Base-by-base conservation (phyloP, 2,797 vertebrate genomes). In the Megaceryle alcyon region DNA sequence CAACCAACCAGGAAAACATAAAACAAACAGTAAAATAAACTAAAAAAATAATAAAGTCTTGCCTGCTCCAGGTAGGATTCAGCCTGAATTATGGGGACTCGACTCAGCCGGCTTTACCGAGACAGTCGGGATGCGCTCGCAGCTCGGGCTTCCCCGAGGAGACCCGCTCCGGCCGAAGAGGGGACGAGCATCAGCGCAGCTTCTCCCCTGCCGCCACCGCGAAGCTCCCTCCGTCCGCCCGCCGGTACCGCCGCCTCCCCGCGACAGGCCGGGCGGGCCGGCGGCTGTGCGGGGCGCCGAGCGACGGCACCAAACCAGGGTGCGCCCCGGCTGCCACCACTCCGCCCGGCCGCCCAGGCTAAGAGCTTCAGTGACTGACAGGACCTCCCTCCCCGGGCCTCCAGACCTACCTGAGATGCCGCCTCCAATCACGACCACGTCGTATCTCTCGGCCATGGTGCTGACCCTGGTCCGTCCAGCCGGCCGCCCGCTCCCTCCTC, bases 401-500 rank as follows among this genome's bases (percentile, higher is more conserved):
- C 56, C 56, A 22, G 51, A 82, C 90, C 51, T 57, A 99, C 99
- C 99, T 98, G 99, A 99, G 92, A 99, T 98, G 77, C 99, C 99
- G 86, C 98, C 99, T 82, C 99, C 99, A 94, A 99, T 97, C 94
- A 99, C 99, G 23, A 99, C 94, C 77, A 99, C 99, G 21, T 99
- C 99, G 98, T 97, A 99, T 84, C 96, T 98, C 98, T 97, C 97
- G 92, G 98, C 98, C 95, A 99, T 98, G 98, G 97, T 98, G 33
- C 63, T 31, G 60, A 22, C n/a, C 44, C 9, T 6, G 7, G 15
- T 43, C n/a, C 29, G 3, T 10, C 26, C 49, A 26, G 14, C 49
- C 49, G 25, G 14, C 59, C 6, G 3, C 66, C 5, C 56, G 6
- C 21, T 49, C 51, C 33, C 39, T 75, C 60, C 82, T 22, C 28